A percentile compares a stretch with the other conserved stretches of the same genome.
These are phyloP conservation scores for Atethmia centrago DNA, from an alignment of 2,888 invertebrate species.

Conservation along the genomic window DNA sequence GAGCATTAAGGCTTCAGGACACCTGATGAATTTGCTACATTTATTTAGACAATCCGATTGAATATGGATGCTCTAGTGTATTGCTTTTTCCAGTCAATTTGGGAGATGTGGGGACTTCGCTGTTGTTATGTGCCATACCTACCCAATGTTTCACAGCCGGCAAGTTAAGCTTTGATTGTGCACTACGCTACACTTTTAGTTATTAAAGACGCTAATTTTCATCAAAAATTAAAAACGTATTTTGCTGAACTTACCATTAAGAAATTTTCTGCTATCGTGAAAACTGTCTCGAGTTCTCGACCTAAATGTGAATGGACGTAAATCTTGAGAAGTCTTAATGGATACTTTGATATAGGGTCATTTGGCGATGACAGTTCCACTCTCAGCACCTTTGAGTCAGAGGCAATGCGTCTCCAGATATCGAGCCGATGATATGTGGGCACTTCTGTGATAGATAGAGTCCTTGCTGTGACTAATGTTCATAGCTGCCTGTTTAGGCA, in stretches of 20 bases:
- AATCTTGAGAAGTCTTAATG: slow-evolving; percentile 36
- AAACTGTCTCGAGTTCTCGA: neutral
- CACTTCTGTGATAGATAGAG: slow-evolving; percentile 50
- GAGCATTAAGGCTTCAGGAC: slow-evolving; percentile 46
- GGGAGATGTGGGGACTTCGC: neutral
- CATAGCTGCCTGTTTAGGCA: slow-evolving; percentile 24
- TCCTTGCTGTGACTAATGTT: slow-evolving; percentile 52
- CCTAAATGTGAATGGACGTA: slow-evolving; percentile 11
- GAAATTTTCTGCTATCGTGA: neutral
- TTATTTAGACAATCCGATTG: slow-evolving; percentile 47
- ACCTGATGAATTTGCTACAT: slow-evolving; percentile 66
- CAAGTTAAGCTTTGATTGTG: neutral
- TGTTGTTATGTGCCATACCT: neutral
- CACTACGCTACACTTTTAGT: neutral
- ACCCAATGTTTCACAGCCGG: neutral
- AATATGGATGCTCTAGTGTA: slow-evolving; percentile 35
- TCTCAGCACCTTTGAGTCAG: slow-evolving; percentile 29
- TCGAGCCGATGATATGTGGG: slow-evolving; percentile 56
- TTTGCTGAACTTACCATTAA: neutral
- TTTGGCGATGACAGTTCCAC: slow-evolving; percentile 51
- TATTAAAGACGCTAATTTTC: neutral
- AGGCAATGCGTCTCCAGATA: slow-evolving; percentile 52
- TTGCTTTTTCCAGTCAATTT: slow-evolving; percentile 37
- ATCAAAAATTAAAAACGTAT: neutral
- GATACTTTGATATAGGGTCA: slow-evolving; percentile 51